Evolutionary conservation across 2,113 vertebrate genomes (phyloP), one percentile per base, ranked within the genome.

Genomic region (Thalassoma bifasciatum): DNA sequence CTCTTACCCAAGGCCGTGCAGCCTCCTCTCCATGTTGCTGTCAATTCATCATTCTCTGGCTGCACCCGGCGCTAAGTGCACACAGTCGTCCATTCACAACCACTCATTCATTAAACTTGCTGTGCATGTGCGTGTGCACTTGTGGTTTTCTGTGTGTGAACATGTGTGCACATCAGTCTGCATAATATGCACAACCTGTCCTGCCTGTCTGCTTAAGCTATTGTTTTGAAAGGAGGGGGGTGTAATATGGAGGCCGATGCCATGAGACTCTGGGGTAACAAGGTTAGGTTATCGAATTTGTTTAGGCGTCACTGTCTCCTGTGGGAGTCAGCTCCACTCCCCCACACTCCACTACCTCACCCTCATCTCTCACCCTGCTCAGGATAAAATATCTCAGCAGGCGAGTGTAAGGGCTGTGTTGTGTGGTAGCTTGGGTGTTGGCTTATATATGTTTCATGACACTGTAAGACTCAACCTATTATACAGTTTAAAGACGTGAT

Each of bases 221-320:
- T 90, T 88, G 89, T 89, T 89, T 85, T 87, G 76, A 86, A 91
- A 75, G 67, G 66, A 70, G 77, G 68, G 78, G 82, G 58, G 58
- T 69, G 58, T 74, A 72, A 81, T 86, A 81, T 70, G 72, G 77
- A 73, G 88, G 79, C 75, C 66, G 47, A 81, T 60, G 81, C 77
- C 77, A 79, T 87, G 86, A 69, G 63, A 86, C 86, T 89, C n/a
- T 46, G 76, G 84, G 86, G 81, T 90, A 93, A 91, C 86, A 85
- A 91, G 91, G 92, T 89, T 91, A 88, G 88, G 85, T 91, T 91
- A 87, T 92, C 76, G 56, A 90, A 90, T 92, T 91, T 91, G 91
- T 92, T 93, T 92, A 84, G 89, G 91, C 90, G 84, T 90, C 88
- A 85, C 78, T 19, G 72, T 85, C 89, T 87, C 90, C 88, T 75